These are phyloP conservation scores for Conus betulinus DNA, from an alignment of 1,140 invertebrate genomes.

Conservation along the genomic window DNA sequence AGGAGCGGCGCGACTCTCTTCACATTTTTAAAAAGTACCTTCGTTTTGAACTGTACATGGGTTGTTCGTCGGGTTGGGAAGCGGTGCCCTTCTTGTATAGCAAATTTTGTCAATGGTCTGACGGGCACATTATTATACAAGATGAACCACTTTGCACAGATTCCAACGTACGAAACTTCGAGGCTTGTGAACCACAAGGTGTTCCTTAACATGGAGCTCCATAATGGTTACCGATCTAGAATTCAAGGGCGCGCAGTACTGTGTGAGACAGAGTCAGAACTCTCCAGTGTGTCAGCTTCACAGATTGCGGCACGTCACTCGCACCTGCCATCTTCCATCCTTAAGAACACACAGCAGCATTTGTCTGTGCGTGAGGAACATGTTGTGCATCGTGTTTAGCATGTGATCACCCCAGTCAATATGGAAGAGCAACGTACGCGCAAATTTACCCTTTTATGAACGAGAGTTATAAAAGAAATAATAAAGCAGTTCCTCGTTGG, in stretches of 20 bases:
- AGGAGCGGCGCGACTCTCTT: neutral
- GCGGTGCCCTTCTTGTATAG: neutral
- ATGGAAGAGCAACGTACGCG: neutral
- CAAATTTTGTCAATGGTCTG: neutral
- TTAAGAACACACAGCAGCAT: neutral
- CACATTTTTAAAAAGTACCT: neutral
- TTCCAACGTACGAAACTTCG: neutral
- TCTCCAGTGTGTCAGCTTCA: neutral
- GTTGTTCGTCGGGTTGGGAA: neutral
- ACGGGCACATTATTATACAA: neutral
- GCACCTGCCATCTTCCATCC: neutral
- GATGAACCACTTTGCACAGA: neutral
- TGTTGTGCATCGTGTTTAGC: neutral
- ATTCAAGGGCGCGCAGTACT: neutral
- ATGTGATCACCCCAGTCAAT: neutral
- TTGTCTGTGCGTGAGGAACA: neutral
- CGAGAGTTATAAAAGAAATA: neutral
- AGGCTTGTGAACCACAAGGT: neutral
- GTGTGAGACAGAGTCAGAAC: neutral
- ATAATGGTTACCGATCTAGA: no score
- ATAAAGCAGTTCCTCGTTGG: neutral
- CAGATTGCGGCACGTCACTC: neutral
- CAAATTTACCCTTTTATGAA: neutral
- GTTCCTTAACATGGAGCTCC: no score
- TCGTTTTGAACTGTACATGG: neutral